Evolutionary conservation across 2,888 invertebrate species (phyloP), one percentile per base, ranked within the genome.

Genomic region (Antheraea assamensis): DNA sequence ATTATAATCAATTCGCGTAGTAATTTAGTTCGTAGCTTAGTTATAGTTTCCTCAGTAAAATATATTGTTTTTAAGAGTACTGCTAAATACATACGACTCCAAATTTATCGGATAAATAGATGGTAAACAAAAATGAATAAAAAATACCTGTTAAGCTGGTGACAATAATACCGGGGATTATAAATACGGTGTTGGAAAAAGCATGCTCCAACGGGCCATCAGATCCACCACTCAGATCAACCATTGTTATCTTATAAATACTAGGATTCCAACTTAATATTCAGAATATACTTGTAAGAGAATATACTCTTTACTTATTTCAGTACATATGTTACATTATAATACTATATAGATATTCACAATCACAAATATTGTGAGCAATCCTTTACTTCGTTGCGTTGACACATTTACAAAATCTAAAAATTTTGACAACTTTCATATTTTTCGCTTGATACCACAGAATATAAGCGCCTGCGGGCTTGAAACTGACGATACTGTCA

Each of bases 151-250:
- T 96, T 86, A 98, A 95, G 80, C 96, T 96, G 80, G 97, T 92
- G 81, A 98, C 96, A 79, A 98, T 95, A 80, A 98, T 96, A 72
- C 97, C 98, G 80, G 98, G 98, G 83, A 98, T 87, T 82, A 98
- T 97, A 90, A 98, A 98, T 80, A 98, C 97, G 68, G 96, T 95
- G 92, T 98, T 98, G 78, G 98, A 97, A 92, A 98, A 98, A 80
- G 97, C 97, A 91, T 98, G 97, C 88, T 98, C 97, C 84, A 97
- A 95, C 0, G 97, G 97, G 13, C 97, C 97, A 82, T 97, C 97
- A 75, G 96, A 95, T 71, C 97, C 96, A 31, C 97, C 97, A 76
- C 97, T 96, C 84, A 98, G 95, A 91, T 98, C 98, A 78, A 98
- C 98, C 98, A 98, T 98, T 88, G 15, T n/a, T 58, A 64, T 21